Base-by-base conservation (phyloP, 2,888 invertebrate genomes). In the Nymphalis c-album region DNA sequence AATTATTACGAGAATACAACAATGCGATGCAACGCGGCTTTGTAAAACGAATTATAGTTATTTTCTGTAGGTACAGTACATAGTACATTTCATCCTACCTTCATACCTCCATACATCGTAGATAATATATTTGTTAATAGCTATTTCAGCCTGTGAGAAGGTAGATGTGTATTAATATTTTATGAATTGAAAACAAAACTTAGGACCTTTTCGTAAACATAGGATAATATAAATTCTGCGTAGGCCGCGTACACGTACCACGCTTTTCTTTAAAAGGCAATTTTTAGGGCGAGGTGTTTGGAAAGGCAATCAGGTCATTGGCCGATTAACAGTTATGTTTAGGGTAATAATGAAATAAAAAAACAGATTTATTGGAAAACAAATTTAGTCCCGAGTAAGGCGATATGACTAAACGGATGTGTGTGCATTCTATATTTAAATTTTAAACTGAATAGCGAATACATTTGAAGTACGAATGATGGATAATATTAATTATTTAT, bases 261-360 rank as follows among this genome's bases (percentile, higher is more conserved):
- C 72, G 70, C 72, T 50, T 61, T 65, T 69, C 72, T 74, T 71
- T 71, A 75, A 74, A 75, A 71, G 75, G 75, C 58, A 73, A 64
- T 67, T 72, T 73, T 75, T 71, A 71, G 72, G 73, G 69, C 71
- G 60, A 67, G 57, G 17, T 60, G 60, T 68, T 71, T 66, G 59
- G 64, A 65, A 67, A 66, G 71, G 50, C 63, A 63, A 65, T 67
- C 57, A 61, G 85, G 81, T 84, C 79, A 78, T 76, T 72, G 80
- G 63, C 81, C 86, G 82, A 77, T 80, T 84, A 80, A 86, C 81
- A 77, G 65, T 53, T 60, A 63, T 68, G 50, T 59, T 59, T 64
- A 26, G 64, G 61, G 46, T 67, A 60, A 69, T 67, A 68, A 62
- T 64, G 55, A 48, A 67, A 71, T 69, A 69, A 71, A 71, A 69